These are phyloP conservation scores for Grantiella picta DNA, from an alignment of 2,113 vertebrate species.

Conservation along the genomic window DNA sequence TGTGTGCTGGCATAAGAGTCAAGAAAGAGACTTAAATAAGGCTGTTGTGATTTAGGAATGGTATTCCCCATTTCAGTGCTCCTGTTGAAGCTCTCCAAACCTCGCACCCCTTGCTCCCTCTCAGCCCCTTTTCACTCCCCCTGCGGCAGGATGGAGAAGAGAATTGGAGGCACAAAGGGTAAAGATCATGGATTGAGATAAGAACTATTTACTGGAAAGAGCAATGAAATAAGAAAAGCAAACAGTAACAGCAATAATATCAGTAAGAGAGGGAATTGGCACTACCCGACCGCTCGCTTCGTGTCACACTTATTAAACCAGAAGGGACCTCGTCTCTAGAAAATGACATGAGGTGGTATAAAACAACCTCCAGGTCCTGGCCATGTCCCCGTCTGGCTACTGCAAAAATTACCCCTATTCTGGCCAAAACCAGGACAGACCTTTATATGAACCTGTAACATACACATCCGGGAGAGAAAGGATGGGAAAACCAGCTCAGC, in stretches of 20 bases:
- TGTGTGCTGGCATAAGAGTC: background rate
- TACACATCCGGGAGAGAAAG: background rate
- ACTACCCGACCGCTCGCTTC: fast-evolving
- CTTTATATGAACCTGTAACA: background rate
- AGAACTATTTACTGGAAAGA: background rate
- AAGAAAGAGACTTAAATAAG: background rate
- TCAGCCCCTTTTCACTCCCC: background rate
- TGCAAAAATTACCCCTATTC: background rate
- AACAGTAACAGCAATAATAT: background rate
- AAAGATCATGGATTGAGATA: background rate
- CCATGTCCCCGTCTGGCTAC: too few relatives aligned
- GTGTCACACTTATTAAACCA: fast-evolving
- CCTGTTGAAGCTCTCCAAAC: background rate
- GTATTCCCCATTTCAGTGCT: background rate
- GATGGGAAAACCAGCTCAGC: background rate
- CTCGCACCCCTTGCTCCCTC: fast-evolving
- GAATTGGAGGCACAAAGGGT: background rate
- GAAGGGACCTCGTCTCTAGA: background rate
- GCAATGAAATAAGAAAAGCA: background rate
- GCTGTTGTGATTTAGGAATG: background rate
- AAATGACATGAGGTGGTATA: background rate
- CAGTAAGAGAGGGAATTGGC: background rate
- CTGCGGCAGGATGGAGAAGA: background rate
- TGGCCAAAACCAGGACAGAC: background rate
- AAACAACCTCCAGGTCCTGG: background rate